Base-by-base conservation (phyloP, 30 jellyfish, hydroid and myxozoan genomes). In the Pseudorhiza aurosa region DNA sequence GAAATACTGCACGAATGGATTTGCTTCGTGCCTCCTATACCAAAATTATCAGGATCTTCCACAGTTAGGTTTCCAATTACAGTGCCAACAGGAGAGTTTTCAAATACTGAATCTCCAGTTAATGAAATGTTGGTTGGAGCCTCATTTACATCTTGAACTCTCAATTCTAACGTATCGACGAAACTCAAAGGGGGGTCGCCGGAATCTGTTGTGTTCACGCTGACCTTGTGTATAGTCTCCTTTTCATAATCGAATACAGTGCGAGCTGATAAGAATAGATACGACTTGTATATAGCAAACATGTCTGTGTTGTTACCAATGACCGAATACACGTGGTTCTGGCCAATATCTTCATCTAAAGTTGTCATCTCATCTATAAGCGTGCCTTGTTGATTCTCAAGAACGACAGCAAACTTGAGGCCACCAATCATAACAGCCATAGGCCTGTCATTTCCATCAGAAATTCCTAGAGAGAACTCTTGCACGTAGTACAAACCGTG, bases 91-190 rank as follows among this genome's bases (percentile, higher is more conserved):
- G 82, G 78, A n/a, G 89, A 55, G 62, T 89, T 89, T 73, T 89
- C 97, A 11, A 8, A 29, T 32, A 83, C 96, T 17, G 19, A 14
- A 27, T 77, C 58, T 14, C 35, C 68, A 22, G 70, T 36, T 21
- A 90, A 29, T 11, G 45, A 22, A 22, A 92, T 82, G 21, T 81
- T 95, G 19, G 88, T 59, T 2, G 98, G 96, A 27, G 88, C 88
- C 50, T 92, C 98, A 32, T 92, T 92, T 33, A 85, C 98, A 76
- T 92, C 98, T 29, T 24, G 47, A 22, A 92, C 82, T 51, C 69
- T 29, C 9, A 92, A 72, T 75, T 71, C 88, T 19, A 92, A 68
- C 1, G 93, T 57, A 3, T 65, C 82, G 17, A 25, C 36, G 57
- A 92, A 30, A 44, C 88, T 86, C 96, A 82, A 18, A 1, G 82